Evolutionary conservation across 2,888 invertebrate genomes (phyloP).

Genomic region (Meghimatium bilineatum): DNA sequence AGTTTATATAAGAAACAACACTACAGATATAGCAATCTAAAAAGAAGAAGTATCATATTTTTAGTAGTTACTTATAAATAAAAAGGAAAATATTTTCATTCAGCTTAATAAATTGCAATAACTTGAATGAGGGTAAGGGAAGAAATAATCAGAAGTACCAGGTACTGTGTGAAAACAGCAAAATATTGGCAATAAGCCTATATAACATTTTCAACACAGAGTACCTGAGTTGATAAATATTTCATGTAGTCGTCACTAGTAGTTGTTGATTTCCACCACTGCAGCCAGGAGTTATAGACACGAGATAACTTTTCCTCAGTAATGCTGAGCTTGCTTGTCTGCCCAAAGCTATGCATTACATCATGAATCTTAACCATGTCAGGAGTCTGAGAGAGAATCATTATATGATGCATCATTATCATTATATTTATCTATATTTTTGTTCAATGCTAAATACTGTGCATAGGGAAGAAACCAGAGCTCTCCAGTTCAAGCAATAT

Average conservation of each 20-base stretch:
- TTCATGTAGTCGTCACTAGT: constrained; percentile 77
- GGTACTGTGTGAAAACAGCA: neutral
- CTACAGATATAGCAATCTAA: too few relatives aligned
- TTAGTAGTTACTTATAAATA: neutral
- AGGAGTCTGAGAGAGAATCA: constrained; percentile 59
- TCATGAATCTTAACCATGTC: constrained; percentile 66
- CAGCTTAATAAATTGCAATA: neutral
- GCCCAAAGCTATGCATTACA: constrained; percentile 61
- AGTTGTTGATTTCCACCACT: constrained; percentile 76
- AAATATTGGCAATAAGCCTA: too few relatives aligned
- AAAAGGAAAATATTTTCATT: neutral
- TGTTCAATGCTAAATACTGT: too few relatives aligned
- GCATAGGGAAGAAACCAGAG: too few relatives aligned
- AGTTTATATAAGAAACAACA: too few relatives aligned
- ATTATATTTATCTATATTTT: too few relatives aligned
- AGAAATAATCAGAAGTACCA: neutral
- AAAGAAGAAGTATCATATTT: neutral
- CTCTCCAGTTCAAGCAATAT: too few relatives aligned
- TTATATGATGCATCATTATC: too few relatives aligned
- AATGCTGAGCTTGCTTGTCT: constrained; percentile 63
- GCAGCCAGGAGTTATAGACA: constrained; percentile 75
- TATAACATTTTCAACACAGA: neutral
- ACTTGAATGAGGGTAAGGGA: neutral
- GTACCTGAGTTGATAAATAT: constrained; percentile 75
- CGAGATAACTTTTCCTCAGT: constrained; percentile 71